Evolutionary conservation across 2,797 vertebrate genomes (phyloP).

Genomic region (Rhynchonycteris naso): DNA sequence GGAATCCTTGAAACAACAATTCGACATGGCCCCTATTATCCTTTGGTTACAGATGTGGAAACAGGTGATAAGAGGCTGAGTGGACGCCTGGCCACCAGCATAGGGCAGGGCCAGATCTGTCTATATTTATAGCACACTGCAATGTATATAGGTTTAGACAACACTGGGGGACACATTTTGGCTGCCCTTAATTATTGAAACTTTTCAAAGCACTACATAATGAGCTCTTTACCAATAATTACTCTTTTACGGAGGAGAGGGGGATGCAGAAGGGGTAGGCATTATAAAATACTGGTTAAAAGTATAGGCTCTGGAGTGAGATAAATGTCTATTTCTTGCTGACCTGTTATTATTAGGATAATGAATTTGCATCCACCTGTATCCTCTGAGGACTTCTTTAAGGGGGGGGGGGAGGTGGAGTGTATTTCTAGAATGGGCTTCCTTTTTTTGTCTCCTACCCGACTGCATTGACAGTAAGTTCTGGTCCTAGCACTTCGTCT

Average conservation of each 20-base stretch:
- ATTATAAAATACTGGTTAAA: background rate
- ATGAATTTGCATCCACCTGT: background rate
- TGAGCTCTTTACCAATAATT: background rate
- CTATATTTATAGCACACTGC: background rate
- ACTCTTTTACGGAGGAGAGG: background rate
- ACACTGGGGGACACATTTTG: background rate
- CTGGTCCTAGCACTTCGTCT: background rate
- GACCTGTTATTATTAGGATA: background rate
- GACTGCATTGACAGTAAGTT: background rate
- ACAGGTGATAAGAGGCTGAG: background rate
- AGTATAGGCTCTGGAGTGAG: background rate
- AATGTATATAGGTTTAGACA: background rate
- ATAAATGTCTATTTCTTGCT: background rate
- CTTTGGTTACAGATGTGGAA: background rate
- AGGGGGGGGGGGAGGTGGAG: accelerated
- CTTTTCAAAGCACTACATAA: background rate
- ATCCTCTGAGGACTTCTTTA: background rate
- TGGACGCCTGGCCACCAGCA: accelerated
- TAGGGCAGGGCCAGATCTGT: background rate
- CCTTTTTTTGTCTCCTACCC: background rate
- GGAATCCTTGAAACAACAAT: background rate
- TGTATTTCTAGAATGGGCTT: background rate
- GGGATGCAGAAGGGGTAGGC: background rate
- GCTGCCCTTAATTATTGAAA: background rate
- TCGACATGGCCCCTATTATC: background rate